Evolutionary conservation across 2,113 vertebrate genomes (phyloP), one percentile per base, ranked within the genome.

Genomic region (Alethe diademata): DNA sequence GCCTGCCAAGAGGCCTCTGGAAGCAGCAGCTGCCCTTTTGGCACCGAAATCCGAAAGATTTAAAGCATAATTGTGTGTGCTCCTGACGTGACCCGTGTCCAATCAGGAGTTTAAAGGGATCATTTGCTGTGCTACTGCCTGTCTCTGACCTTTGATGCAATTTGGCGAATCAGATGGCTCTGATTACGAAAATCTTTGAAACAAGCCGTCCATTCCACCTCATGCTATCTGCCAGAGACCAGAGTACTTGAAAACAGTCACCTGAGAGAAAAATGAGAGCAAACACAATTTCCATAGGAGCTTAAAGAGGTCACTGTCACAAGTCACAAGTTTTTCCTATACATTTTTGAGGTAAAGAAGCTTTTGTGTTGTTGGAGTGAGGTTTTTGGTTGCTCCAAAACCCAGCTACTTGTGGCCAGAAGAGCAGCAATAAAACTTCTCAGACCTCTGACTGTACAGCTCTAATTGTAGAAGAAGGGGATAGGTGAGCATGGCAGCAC

Each of bases 41-140:
- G 45, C 38, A 40, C 19, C 61, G 5, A 1, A 6, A 0, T 7
- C n/a, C 4, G 0, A 3, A 11, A 13, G 29, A 23, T 62, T 11
- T 26, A 48, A 53, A 48, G 22, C 2, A 2, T 8, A 3, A 26
- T 0, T 6, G 11, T 9, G 61, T 17, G 50, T 51, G 50, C 79
- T 12, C 2, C 36, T 24, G 11, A 7, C 0, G 1, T 62, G 87
- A 76, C 56, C 81, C 42, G 7, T 58, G 78, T 36, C 92, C 22
- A 7, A 45, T 36, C 0, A 36, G 69, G 22, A 6, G n/a, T 38
- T 40, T 73, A 61, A 91, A 80, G 69, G 45, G 69, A 19, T 73
- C 47, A 36, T 80, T 93, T 78, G 26, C 29, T 6, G 14, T 15
- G 84, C 80, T 65, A 40, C 80, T 3, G 76, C 25, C 22, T 2